Base-by-base conservation (phyloP, 2,113 vertebrate genomes). In the Megaceryle maxima region DNA sequence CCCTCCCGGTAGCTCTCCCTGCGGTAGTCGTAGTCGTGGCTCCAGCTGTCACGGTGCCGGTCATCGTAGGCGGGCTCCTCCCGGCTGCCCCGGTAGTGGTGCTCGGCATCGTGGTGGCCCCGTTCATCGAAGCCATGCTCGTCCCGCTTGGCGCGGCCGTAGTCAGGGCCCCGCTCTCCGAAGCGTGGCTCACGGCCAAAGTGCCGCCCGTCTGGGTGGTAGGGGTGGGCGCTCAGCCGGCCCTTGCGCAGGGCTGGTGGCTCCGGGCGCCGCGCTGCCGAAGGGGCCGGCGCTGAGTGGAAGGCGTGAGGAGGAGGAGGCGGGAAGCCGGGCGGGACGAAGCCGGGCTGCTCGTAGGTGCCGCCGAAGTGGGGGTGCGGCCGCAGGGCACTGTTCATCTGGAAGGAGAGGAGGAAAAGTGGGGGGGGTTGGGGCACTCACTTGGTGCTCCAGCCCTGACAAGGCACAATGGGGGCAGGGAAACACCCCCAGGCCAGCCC, bases 341-440 rank as follows among this genome's bases (percentile, higher is more conserved):
- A 98, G 87, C 77, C 66, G 0, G 94, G 90, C 22, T 95, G 98
- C 51, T 96, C 97, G 7, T 95, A 97, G 16, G 97, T 98, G 6
- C 97, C 97, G 2, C 97, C 97, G 4, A 97, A 93, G 60, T 96
- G 97, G 35, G 98, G 57, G 44, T 96, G 97, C 74, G 98, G 94
- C 97, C 99, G 97, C 88, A 95, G 96, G 66, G 96, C 79, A 28
- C 41, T 98, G 95, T 98, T 99, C 97, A 99, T 97, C 99, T 99
- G 87, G 5, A 9, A 28, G 60, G 33, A 73, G 66, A 44, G 22
- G 39, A 60, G 46, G 25, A 37, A 24, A 16, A 33, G 39, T 8
- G 9, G 21, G 53, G 18, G 2, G 4, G 12, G 7, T 9, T 2
- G 28, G 21, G 0, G 22, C 7, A 0, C 24, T 17, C 2, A 0